A percentile compares a stretch with the other conserved stretches of the same genome.
Evolutionary conservation across 2,888 invertebrate species (phyloP).

Genomic region (Cordilura impudica): DNA sequence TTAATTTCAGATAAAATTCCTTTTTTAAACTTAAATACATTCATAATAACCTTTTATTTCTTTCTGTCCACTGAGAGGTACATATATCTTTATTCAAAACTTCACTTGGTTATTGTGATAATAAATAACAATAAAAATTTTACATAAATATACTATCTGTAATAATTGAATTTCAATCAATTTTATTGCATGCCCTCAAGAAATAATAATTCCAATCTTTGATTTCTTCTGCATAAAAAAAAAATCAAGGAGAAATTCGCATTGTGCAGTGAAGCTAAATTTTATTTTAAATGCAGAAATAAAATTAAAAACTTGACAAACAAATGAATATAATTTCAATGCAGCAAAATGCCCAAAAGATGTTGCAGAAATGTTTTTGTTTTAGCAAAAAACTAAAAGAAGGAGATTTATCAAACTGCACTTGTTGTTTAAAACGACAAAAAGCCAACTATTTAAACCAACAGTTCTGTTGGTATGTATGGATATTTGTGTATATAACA

Average conservation of each 20-base stretch:
- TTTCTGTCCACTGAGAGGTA: too few relatives aligned
- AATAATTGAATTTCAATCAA: slow-evolving; percentile 58
- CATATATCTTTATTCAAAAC: too few relatives aligned
- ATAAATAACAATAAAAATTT: slow-evolving; percentile 3
- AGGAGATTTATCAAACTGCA: slow-evolving; percentile 12
- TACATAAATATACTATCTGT: slow-evolving; percentile 28
- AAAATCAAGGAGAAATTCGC: slow-evolving; percentile 5
- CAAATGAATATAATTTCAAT: slow-evolving; percentile 38
- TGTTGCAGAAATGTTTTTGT: slow-evolving; percentile 7
- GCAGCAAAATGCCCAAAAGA: slow-evolving; percentile 14
- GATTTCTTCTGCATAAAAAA: slow-evolving; percentile 17
- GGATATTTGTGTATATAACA: not conserved
- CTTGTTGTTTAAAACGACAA: slow-evolving; percentile 11
- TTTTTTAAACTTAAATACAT: too few relatives aligned
- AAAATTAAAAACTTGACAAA: slow-evolving; percentile 46
- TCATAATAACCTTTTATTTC: too few relatives aligned
- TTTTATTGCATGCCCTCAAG: slow-evolving; percentile 50
- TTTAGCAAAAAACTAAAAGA: not conserved
- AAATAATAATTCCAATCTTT: slow-evolving; percentile 32
- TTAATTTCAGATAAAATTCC: too few relatives aligned
- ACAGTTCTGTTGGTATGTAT: slow-evolving; percentile 10
- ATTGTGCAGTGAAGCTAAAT: not conserved
- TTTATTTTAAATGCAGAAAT: not conserved
- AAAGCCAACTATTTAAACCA: slow-evolving; percentile 5
- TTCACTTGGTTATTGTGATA: too few relatives aligned